Evolutionary conservation across 2,888 invertebrate species (phyloP).

Genomic region (Drosophila nr. perissopoda): DNA sequence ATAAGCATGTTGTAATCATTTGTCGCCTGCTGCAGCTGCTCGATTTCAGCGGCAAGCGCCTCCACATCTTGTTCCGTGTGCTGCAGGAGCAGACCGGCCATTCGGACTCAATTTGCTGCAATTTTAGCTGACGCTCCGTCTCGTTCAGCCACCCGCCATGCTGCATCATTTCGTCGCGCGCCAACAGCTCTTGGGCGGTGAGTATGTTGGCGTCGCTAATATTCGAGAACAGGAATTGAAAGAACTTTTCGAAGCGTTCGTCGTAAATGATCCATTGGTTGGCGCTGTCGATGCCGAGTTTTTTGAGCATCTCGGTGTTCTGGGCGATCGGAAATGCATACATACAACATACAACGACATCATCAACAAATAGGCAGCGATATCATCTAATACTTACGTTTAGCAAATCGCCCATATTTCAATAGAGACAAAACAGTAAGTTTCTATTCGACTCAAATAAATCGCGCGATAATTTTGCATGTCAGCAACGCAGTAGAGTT

Average conservation of each 20-base stretch:
- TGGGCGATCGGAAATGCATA: conserved; percentile 2
- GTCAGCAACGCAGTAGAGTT: conserved; percentile 12
- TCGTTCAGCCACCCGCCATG: conserved; percentile 62
- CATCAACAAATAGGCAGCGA: neutral
- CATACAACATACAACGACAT: neutral
- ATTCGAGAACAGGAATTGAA: conserved; percentile 79
- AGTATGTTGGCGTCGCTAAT: conserved; percentile 82
- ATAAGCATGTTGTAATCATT: conserved; percentile 66
- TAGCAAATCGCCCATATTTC: conserved; percentile 78
- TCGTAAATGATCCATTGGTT: conserved; percentile 84
- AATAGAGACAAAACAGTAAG: neutral
- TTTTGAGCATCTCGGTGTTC: conserved; percentile 81
- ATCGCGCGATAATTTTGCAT: conserved; percentile 20
- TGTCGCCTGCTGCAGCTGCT: conserved; percentile 59
- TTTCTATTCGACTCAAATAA: conserved; percentile 15
- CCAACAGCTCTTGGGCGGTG: conserved; percentile 76
- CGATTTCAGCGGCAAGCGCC: conserved; percentile 58
- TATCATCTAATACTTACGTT: conserved; percentile 58
- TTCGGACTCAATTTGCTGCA: conserved; percentile 71
- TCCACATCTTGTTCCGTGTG: conserved; percentile 67
- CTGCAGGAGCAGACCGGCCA: conserved; percentile 74
- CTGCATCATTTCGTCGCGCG: conserved; percentile 68
- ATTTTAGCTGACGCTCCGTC: conserved; percentile 53
- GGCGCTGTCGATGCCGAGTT: conserved; percentile 81
- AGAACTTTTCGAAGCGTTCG: conserved; percentile 82